phyloP scores from a whole-genome alignment of 2,888 invertebrate species.

The Phoronis australis region DNA sequence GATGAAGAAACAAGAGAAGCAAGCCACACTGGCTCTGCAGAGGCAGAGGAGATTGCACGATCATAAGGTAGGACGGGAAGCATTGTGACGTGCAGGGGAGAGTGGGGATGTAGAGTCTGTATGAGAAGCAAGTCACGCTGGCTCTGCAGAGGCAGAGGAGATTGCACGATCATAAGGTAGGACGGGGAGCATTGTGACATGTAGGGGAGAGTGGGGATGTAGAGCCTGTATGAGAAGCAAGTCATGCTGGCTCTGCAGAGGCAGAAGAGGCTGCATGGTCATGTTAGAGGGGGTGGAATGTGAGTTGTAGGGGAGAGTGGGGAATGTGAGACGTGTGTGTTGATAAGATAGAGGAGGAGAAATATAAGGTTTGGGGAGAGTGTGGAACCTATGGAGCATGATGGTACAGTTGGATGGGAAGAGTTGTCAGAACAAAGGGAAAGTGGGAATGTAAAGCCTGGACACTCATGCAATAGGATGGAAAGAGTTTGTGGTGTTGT shows the following conservation, averaged over 20 bases:
- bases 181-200: neutral
- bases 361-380: too few species aligned
- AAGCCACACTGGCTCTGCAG: conserved; percentile 47
- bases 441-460: too few species aligned
- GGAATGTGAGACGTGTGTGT: too few species aligned
- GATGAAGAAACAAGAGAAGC: conserved; percentile 43
- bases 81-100: conserved; percentile 66
- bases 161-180: conserved; percentile 49
- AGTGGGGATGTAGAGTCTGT: conserved; percentile 63
- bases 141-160: conserved; percentile 47
- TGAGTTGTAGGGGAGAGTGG: too few species aligned
- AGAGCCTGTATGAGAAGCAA: conserved; percentile 45
- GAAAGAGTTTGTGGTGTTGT: too few species aligned
- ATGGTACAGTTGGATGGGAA: too few species aligned
- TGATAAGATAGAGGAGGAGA: too few species aligned
- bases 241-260: conserved; percentile 47
- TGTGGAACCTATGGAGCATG: too few species aligned
- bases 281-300: too few species aligned
- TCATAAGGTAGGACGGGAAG: conserved; percentile 38
- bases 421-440: too few species aligned
- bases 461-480: too few species aligned
- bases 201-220: too few species aligned
- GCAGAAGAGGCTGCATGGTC: conserved; percentile 45
- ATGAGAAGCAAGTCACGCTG: conserved; percentile 45
- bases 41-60: conserved; percentile 46